phyloP scores from a whole-genome alignment of 1,140 invertebrate genomes.

The Adelges cooleyi region DNA sequence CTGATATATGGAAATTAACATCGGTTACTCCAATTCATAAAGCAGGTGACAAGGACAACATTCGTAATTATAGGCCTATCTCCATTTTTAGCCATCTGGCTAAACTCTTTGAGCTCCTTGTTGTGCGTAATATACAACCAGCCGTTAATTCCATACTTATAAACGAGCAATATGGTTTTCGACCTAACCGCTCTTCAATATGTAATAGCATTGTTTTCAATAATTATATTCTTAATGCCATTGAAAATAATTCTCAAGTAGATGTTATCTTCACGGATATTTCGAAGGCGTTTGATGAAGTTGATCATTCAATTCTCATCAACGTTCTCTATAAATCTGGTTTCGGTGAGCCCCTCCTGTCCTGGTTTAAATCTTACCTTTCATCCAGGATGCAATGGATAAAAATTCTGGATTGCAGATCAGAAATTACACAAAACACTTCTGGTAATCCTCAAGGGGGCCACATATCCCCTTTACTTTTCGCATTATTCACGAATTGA shows the following conservation, averaged over 20 bases:
- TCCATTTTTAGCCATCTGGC: neutral
- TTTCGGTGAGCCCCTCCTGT: neutral
- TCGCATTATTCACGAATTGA: neutral
- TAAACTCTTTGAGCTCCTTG: neutral
- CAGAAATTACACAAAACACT: neutral
- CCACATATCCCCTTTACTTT: neutral
- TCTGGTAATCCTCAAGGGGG: neutral
- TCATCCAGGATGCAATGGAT: neutral
- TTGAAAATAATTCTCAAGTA: neutral
- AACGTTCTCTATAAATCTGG: no score
- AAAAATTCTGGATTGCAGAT: neutral
- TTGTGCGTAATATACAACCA: neutral
- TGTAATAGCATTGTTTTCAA: neutral
- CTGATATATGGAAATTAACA: neutral
- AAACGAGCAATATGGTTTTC: neutral
- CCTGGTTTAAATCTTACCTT: neutral
- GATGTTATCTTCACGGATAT: neutral
- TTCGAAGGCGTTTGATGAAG: neutral
- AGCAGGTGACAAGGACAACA: neutral
- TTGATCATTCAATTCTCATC: neutral
- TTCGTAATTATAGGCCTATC: neutral
- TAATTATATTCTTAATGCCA: neutral
- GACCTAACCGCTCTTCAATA: neutral
- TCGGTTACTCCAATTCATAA: neutral
- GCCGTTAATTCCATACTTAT: neutral